Evolutionary conservation across 2,888 invertebrate genomes (phyloP).

Genomic region (Nomada fucata): DNA sequence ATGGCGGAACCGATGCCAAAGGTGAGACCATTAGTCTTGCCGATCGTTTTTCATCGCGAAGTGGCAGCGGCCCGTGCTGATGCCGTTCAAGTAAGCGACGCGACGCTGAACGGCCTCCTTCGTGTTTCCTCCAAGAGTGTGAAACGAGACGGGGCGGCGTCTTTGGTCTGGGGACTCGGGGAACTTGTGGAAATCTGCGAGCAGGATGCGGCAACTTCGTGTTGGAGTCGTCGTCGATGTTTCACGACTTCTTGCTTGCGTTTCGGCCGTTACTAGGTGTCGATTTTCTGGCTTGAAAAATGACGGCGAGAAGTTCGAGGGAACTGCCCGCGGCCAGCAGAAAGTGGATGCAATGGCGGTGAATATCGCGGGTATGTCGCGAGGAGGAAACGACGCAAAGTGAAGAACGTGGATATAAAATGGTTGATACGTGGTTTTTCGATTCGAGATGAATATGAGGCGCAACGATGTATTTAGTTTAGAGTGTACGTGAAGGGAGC

Average conservation of each 20-base stretch:
- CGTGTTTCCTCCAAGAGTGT: constrained; percentile 10
- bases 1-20: constrained; percentile 66
- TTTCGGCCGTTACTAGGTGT: constrained; percentile 5
- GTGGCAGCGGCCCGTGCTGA: constrained; percentile 32
- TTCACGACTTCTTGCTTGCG: constrained; percentile 17
- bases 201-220: constrained; percentile 26
- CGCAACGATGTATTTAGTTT: no score
- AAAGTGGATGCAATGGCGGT: not conserved
- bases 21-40: constrained; percentile 74
- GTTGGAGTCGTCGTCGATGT: constrained; percentile 4
- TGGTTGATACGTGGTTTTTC: no score
- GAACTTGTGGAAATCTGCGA: constrained; percentile 7
- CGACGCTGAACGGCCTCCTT: constrained; percentile 42
- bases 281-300: constrained; percentile 27
- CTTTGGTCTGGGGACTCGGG: not conserved
- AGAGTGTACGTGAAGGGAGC: no score
- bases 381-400: no score
- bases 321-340: not conserved
- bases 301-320: constrained; percentile 7
- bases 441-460: no score
- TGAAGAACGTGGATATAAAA: no score
- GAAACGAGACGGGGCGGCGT: not conserved
- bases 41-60: constrained; percentile 72
- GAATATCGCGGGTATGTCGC: not conserved
- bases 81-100: constrained; percentile 31